Evolutionary conservation across 2,113 vertebrate species (phyloP), one percentile per base, ranked within the genome.

Genomic region (Eolophus roseicapilla): DNA sequence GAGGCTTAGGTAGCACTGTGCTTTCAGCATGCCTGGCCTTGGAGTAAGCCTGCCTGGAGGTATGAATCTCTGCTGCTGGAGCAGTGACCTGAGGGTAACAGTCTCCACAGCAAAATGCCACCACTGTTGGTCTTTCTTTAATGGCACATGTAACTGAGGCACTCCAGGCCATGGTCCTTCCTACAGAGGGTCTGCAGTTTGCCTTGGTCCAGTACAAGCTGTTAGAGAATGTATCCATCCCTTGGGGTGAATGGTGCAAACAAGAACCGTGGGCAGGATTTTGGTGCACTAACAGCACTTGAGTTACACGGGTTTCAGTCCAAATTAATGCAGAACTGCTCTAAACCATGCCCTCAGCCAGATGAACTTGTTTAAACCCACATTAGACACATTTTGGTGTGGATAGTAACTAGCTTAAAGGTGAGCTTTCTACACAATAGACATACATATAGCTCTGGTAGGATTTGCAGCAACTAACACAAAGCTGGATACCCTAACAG

Each of bases 111-210:
- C 43, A 60, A 89, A 87, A 84, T 53, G 28, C 49, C 7, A 1
- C 29, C 63, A 69, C 16, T 1, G 2, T 52, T 35, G 29, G 23
- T 11, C 70, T 35, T 63, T 53, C 60, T 63, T 75, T 74, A 53
- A 68, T 6, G 5, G 16, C 14, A 4, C 0, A 0, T 24, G 18
- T 62, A 43, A 67, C 35, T 68, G 43, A 53, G 69, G 55, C 53
- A 39, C 25, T 2, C 14, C 0, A 0, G 46, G n/a, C 50, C n/a
- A 63, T 3, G 1, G 49, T 28, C 12, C 57, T 47, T 55, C 1
- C 1, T 4, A 50, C 44, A 60, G 47, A 52, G 29, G 44, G 18
- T 79, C 52, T 76, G 67, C 27, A 24, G 47, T 27, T 63, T 79
- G 19, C 57, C 47, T 85, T 46, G 29, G 37, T n/a, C 25, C 69